Evolutionary conservation across 2,113 vertebrate genomes (phyloP), one percentile per base, ranked within the genome.

Genomic region (Donacobius atricapilla): DNA sequence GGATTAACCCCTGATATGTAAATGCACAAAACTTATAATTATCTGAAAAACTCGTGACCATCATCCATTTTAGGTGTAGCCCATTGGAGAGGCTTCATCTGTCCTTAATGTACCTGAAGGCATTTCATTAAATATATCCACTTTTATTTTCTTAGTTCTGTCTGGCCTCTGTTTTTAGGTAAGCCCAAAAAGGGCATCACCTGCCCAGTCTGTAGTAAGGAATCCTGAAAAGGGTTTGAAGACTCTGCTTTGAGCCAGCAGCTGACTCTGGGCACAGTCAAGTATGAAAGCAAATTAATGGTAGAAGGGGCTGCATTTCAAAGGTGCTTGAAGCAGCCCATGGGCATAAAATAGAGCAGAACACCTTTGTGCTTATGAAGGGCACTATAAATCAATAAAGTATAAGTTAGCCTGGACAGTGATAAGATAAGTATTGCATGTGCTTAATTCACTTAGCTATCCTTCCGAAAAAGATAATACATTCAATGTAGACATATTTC

Each of bases 401-500:
- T 94, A 70, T 95, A 94, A 93, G 89, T 94, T 94, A 87, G 83
- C 87, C 64, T 68, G 95, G 97, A 96, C 85, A 96, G 96, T 97
- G 97, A 96, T 97, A 92, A 97, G 94, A 79, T 92, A 98, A 97
- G 97, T 97, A 97, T 96, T 97, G 96, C 92, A 81, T 81, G 93
- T 91, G 71, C 86, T 96, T 89, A 96, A 97, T 96, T 96, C 97
- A 97, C 93, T 97, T 96, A 87, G 95, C 63, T 83, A 95, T 94
- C 96, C 96, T 88, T 96, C 97, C 44, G 12, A 96, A 97, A 96
- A 97, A 97, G 94, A 96, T 96, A 97, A 97, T 97, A 96, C 95
- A 90, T 95, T 97, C 96, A 89, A 83, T 91, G 96, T 94, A 97
- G 98, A 97, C 94, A 96, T 97, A 93, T 96, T 97, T 96, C 98